Base-by-base conservation (phyloP, 1,140 invertebrate genomes). In the Cydia strobilella region DNA sequence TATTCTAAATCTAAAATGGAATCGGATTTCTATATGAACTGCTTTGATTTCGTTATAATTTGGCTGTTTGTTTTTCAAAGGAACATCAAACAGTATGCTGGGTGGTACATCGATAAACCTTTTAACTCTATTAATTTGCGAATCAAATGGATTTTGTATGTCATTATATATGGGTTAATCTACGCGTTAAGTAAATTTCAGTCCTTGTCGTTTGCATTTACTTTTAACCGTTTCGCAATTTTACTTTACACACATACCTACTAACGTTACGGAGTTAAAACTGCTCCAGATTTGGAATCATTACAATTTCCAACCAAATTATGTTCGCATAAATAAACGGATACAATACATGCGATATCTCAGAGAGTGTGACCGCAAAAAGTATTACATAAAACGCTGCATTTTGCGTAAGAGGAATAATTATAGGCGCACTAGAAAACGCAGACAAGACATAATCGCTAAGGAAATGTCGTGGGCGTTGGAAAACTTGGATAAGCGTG, bases 401-500 rank as follows among this genome's bases (percentile, higher is more conserved):
- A 9, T n/a, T 59, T 59, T 59, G 54, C 20, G 54, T 54, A 54
- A 54, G 51, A 54, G 51, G 51, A 54, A 54, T 54, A 54, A 54
- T 54, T 54, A 54, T 18, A 54, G 51, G 51, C 20, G 54, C 20
- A 23, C 18, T 59, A 59, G 7, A 23, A 59, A 59, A 59, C 54
- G 18, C 18, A 59, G 54, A 59, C 51, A 54, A 54, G n/a, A 20
- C 54, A 59, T 51, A 51, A 59, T 23, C 54, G 54, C 20, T 59
- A 23, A 59, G 54, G 54, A 59, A 59, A 59, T 18, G n/a, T 51
- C 15, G 48, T 51, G 15, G 9, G 20, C 12, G 18, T 23, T 59
- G 18, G 54, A 59, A 12, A 59, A 59, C 54, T 59, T 59, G 54
- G 51, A 59, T 59, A 59, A 59, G 54, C 54, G 54, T 59, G 54